Conservation (phyloP, 1,140 invertebrate genomes). For the Aleiodes sp. region DNA sequence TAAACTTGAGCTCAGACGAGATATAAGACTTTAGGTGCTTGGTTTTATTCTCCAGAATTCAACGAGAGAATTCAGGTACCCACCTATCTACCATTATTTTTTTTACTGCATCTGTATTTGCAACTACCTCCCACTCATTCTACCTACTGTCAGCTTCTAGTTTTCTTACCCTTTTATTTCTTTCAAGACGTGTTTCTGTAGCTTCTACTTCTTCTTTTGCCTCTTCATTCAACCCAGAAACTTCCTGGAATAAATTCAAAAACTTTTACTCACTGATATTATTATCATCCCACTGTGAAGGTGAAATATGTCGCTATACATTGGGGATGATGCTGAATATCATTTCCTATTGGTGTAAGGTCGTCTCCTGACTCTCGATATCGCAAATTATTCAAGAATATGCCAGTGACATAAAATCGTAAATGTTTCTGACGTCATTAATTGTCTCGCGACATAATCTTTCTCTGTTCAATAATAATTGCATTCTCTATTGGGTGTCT, state of each 20-base stretch:
- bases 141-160: neutral
- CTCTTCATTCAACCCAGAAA: neutral
- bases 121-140: neutral
- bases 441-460: too few species aligned
- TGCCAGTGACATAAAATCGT: too few species aligned
- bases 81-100: neutral
- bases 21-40: neutral
- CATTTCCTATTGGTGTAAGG: constrained; percentile 3
- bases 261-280: constrained; percentile 27
- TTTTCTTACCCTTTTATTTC: constrained; percentile 4
- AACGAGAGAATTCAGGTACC: neutral
- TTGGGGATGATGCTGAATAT: constrained; percentile 4
- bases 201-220: constrained; percentile 13
- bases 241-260: constrained; percentile 33
- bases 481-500: too few species aligned
- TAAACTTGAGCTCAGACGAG: constrained; percentile 49
- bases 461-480: too few species aligned
- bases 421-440: too few species aligned
- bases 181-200: neutral
- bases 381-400: constrained; percentile 10
- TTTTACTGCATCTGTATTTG: neutral
- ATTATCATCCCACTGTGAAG: constrained; percentile 17
- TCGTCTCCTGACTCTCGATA: neutral
- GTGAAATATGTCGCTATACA: constrained; percentile 7
- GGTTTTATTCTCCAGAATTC: neutral